Evolutionary conservation across 2,888 invertebrate species (phyloP), one percentile per base, ranked within the genome.

Genomic region (Ennomos erosarius): DNA sequence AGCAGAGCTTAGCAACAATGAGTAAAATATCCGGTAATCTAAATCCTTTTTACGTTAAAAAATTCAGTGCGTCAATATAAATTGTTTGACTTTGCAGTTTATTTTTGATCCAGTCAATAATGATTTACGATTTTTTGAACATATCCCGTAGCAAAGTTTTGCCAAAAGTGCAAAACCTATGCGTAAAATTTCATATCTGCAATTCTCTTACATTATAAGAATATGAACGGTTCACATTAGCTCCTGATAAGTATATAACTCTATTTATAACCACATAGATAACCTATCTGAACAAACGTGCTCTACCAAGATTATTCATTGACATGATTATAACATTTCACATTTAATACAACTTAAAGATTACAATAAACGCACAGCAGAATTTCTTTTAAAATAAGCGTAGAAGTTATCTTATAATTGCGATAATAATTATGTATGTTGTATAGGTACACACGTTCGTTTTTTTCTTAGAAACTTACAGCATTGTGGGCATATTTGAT

Each of bases 201-300:
- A 5, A 5, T 26, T 26, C 26, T 26, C 26, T 26, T 26, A 26
- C 26, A 26, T 38, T 4, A n/a, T 26, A 54, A 47, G n/a, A 43
- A 16, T 40, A 35, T 8, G 10, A 16, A 58, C 45, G 45, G 49
- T 54, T 53, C 40, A 53, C 44, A 49, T 40, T 53, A 16, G 37
- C 38, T 53, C 16, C 35, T 39, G 53, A 58, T 58, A 57, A 51
- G 26, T 34, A 37, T 48, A 38, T n/a, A n/a, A n/a, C n/a, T n/a
- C n/a, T n/a, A n/a, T n/a, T n/a, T n/a, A 11, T 35, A 48, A 48
- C 43, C 9, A 12, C 37, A 16, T 47, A 43, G 58, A 58, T 53
- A 44, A 40, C 43, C 53, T 58, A 58, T 58, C 58, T 46, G 11
- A 6, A 38, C 43, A 8, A 52, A 58, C 57, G 57, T 58, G 57